phyloP scores from a whole-genome alignment of 37 sponge, comb jelly and placozoan genomes.

The Beroe ovata region DNA sequence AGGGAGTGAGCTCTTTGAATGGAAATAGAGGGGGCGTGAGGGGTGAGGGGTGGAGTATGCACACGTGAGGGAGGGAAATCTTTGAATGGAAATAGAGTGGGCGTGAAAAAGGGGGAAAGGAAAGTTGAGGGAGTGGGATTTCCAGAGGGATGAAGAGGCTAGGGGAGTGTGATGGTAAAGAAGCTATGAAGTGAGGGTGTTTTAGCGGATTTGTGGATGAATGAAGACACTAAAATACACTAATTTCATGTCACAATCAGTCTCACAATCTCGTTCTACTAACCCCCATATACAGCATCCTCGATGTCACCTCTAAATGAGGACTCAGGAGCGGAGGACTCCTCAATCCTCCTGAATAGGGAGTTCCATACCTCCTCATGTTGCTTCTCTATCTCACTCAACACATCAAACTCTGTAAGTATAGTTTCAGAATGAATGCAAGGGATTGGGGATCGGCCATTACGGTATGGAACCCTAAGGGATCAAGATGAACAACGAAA shows the following conservation, averaged over 20 bases:
- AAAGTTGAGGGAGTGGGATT: too few species aligned
- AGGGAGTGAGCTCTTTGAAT: neutral
- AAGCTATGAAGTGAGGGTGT: neutral
- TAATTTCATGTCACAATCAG: neutral
- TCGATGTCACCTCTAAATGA: slow-evolving; percentile 25
- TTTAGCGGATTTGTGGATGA: neutral
- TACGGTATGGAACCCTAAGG: too few species aligned
- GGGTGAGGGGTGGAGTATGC: neutral
- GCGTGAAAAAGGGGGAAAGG: neutral
- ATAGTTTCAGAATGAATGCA: too few species aligned
- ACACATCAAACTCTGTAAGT: neutral
- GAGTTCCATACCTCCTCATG: neutral
- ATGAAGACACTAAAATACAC: too few species aligned
- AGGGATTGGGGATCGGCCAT: too few species aligned
- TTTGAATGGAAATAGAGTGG: neutral
- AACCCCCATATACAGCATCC: slow-evolving; percentile 21
- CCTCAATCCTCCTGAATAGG: neutral
- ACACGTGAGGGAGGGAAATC: neutral
- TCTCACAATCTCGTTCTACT: neutral
- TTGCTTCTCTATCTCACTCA: neutral
- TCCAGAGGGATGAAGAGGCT: neutral
- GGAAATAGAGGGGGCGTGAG: neutral
- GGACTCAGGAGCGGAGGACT: neutral
- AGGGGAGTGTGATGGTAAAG: neutral
- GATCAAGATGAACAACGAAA: too few species aligned